These are phyloP conservation scores for Hymenochirus boettgeri DNA, from an alignment of 2,113 vertebrate species.

Conservation along the genomic window DNA sequence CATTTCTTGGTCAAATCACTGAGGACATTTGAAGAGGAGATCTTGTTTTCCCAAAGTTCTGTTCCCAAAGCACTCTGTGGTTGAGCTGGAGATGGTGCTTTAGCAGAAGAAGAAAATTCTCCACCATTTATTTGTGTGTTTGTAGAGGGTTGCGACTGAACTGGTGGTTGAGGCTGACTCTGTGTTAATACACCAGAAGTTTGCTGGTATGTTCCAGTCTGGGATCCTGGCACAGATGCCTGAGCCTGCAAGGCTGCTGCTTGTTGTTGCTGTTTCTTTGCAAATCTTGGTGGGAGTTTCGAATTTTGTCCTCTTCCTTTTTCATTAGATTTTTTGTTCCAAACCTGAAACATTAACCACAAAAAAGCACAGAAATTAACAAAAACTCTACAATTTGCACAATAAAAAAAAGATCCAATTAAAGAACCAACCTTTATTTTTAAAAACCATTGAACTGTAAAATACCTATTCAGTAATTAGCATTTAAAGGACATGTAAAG, in stretches of 20 bases:
- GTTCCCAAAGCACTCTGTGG: constrained; percentile 73
- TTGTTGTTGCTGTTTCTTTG: constrained; percentile 86
- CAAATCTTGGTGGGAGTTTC: constrained; percentile 94
- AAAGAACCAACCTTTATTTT: too few species aligned
- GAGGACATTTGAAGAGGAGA: constrained; percentile 69
- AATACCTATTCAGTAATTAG: too few species aligned
- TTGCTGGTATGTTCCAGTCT: constrained; percentile 50
- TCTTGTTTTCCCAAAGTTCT: constrained; percentile 94
- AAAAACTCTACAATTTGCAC: too few species aligned
- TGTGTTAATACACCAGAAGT: constrained; percentile 55
- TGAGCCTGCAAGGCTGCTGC: constrained; percentile 51
- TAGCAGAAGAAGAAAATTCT: constrained; percentile 72
- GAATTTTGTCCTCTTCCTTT: constrained; percentile 83
- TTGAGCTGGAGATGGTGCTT: constrained; percentile 63
- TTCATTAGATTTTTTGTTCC: constrained; percentile 89
- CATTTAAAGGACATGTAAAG: too few species aligned
- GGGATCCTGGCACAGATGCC: constrained; percentile 12
- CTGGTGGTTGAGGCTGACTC: constrained; percentile 54
- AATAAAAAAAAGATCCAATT: too few species aligned
- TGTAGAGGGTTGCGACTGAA: constrained; percentile 50
- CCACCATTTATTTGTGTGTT: constrained; percentile 54
- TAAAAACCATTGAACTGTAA: too few species aligned
- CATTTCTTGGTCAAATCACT: constrained; percentile 88
- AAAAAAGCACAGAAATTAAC: too few species aligned
- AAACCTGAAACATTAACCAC: constrained; percentile 80